phyloP scores from a whole-genome alignment of 2,797 vertebrate species.

The Setipinna tenuifilis region DNA sequence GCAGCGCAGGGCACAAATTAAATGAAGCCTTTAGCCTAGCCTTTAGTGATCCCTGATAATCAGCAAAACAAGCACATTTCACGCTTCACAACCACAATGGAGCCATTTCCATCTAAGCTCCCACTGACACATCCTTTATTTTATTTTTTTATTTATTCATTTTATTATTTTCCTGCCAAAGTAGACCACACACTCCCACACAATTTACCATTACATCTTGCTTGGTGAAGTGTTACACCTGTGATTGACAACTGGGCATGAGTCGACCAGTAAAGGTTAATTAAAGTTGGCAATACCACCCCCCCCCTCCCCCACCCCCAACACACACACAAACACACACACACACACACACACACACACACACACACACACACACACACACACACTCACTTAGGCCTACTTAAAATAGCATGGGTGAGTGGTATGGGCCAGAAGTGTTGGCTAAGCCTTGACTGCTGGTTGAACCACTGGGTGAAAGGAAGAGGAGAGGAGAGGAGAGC shows the following conservation, averaged over 20 bases:
- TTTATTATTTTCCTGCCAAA: too few relatives aligned
- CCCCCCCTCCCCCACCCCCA: neutral
- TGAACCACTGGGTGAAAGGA: neutral
- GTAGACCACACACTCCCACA: too few relatives aligned
- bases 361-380: too few relatives aligned
- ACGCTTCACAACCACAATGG: neutral
- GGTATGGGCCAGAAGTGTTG: neutral
- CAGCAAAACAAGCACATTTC: neutral
- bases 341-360: too few relatives aligned
- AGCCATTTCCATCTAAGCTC: neutral
- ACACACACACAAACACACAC: too few relatives aligned
- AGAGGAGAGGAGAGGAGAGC: neutral
- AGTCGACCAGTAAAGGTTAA: neutral
- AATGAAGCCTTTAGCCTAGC: neutral
- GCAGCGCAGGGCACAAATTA: neutral
- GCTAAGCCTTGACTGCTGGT: slow-evolving; percentile 9
- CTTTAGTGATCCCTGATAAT: slow-evolving; percentile 1
- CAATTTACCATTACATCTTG: neutral
- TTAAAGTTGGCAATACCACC: neutral
- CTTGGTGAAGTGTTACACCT: neutral
- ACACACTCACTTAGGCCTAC: too few relatives aligned
- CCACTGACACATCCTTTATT: neutral
- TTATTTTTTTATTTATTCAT: neutral
- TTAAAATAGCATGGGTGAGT: neutral
- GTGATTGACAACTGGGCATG: neutral